phyloP scores from a whole-genome alignment of 2,888 invertebrate genomes.

The Catocala sponsa region DNA sequence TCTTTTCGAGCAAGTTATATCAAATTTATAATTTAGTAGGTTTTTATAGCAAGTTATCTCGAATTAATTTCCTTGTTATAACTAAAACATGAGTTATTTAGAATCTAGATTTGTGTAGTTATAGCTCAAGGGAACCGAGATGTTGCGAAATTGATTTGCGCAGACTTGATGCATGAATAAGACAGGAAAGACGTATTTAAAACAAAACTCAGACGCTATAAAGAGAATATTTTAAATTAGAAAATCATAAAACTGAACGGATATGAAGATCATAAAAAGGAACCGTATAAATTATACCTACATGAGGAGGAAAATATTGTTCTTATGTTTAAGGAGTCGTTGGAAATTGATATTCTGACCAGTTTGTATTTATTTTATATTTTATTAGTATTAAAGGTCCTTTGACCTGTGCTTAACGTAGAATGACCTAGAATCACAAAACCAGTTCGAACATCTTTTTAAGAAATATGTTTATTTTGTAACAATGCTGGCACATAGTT shows the following conservation, averaged over 20 bases:
- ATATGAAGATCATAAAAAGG: constrained; percentile 16
- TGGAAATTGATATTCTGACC: not conserved
- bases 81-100: not conserved
- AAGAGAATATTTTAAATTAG: constrained; percentile 17
- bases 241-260: constrained; percentile 19
- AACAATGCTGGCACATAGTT: too few relatives aligned
- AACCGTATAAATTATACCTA: constrained; percentile 12
- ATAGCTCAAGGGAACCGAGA: not conserved
- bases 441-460: too few relatives aligned
- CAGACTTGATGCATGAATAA: not conserved
- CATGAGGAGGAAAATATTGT: constrained; percentile 1
- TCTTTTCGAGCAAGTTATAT: constrained; percentile 7
- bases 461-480: too few relatives aligned
- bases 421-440: too few relatives aligned
- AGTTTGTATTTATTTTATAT: not conserved
- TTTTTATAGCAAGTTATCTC: constrained; percentile 14
- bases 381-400: constrained; percentile 4
- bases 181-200: constrained; percentile 9
- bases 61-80: not conserved
- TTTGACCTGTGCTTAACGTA: not conserved
- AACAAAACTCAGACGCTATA: constrained; percentile 5
- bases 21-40: constrained; percentile 14
- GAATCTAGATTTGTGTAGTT: not conserved
- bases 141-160: not conserved
- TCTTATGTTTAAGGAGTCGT: constrained; percentile 1